Conservation (phyloP, 2,888 invertebrate genomes). For the Megalurothrips usitatus region DNA sequence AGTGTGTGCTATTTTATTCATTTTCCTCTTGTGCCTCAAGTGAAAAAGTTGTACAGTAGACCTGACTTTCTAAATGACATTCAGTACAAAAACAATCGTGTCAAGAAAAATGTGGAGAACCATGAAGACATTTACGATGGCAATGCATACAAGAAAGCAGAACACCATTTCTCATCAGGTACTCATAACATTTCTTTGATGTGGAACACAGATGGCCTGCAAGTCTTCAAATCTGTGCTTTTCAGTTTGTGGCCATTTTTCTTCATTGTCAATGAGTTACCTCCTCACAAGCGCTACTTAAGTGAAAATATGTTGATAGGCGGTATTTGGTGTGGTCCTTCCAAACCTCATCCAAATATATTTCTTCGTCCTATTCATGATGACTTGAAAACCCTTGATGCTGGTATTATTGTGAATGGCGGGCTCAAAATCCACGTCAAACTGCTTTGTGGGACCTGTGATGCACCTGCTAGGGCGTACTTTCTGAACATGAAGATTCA, state of each 20-base stretch:
- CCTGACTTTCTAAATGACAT: background rate
- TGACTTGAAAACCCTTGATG: background rate
- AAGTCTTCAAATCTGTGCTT: background rate
- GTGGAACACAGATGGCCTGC: background rate
- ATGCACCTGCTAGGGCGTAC: background rate
- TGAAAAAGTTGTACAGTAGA: background rate
- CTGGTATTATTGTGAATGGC: background rate
- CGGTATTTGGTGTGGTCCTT: background rate
- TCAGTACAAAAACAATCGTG: background rate
- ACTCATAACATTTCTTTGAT: background rate
- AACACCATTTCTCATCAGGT: background rate
- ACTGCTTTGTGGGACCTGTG: background rate
- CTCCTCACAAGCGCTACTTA: background rate
- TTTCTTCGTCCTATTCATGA: background rate
- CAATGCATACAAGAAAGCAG: background rate
- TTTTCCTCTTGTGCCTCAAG: background rate
- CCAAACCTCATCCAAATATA: background rate
- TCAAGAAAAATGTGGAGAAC: background rate
- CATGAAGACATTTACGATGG: background rate
- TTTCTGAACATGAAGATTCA: background rate
- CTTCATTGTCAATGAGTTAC: background rate
- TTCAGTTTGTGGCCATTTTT: background rate
- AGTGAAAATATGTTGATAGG: background rate
- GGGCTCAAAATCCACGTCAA: background rate
- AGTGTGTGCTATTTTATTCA: background rate